These are phyloP conservation scores for Eleginops maclovinus DNA, from an alignment of 2,113 vertebrate species.

Conservation along the genomic window DNA sequence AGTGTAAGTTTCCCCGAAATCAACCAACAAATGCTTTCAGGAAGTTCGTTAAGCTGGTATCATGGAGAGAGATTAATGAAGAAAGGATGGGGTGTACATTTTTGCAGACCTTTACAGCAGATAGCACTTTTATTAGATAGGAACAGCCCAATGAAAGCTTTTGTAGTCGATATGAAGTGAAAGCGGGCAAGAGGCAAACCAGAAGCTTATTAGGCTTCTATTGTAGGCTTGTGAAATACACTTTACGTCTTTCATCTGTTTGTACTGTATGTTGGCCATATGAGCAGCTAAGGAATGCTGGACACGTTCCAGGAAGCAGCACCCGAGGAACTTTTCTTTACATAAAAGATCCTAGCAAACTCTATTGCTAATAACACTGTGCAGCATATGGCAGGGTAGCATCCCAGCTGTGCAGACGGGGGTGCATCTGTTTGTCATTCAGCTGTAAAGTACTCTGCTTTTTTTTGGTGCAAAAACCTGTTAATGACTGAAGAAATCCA, in stretches of 20 bases:
- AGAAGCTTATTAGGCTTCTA: not conserved
- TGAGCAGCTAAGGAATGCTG: not conserved
- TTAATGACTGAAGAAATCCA: not conserved
- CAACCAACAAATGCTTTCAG: slow-evolving; percentile 37
- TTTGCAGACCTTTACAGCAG: not conserved
- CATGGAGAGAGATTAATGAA: slow-evolving; percentile 6
- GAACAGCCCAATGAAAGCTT: not conserved
- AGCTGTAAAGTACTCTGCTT: slow-evolving; percentile 14
- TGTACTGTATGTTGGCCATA: not conserved
- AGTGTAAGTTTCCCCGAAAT: not conserved
- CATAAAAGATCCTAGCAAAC: slow-evolving; percentile 24
- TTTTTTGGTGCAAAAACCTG: not conserved
- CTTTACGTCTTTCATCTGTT: not conserved
- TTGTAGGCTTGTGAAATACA: not conserved
- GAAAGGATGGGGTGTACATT: not conserved
- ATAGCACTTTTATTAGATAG: not conserved
- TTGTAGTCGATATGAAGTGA: no score
- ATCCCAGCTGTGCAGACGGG: slow-evolving; percentile 21
- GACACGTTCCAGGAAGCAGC: not conserved
- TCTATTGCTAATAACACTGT: slow-evolving; percentile 4
- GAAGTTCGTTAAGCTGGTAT: slow-evolving; percentile 17
- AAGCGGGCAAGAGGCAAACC: not conserved
- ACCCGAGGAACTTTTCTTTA: slow-evolving; percentile 1
- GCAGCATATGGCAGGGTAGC: slow-evolving; percentile 33
- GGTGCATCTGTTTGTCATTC: slow-evolving; percentile 44